Base-by-base conservation (phyloP, 2,797 vertebrate genomes). In the Poecilia velifera region DNA sequence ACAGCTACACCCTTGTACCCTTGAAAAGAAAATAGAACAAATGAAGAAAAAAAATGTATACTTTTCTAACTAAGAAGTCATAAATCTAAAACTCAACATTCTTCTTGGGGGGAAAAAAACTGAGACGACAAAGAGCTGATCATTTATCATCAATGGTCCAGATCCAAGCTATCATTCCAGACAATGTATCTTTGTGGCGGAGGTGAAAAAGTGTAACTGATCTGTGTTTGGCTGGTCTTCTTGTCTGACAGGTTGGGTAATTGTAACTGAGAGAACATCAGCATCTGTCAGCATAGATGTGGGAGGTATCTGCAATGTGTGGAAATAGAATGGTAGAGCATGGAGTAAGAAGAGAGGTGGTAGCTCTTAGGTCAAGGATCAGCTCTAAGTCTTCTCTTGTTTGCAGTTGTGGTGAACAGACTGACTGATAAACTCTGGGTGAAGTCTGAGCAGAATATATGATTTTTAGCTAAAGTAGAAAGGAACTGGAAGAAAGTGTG, bases 231-330 rank as follows among this genome's bases (percentile, higher is more conserved):
- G 57, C 71, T 66, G 34, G 53, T 76, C 70, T 13, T 78, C 72
- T 72, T 45, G 77, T 41, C 64, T 73, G 79, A 64, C 57, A 78
- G 76, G 53, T 83, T 80, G 74, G 80, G 79, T 85, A 64, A 87
- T 76, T 79, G 73, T 31, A 55, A 71, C 62, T 55, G 76, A 66
- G 78, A 64, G 57, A 59, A 79, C 81, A 75, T 81, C 72, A 78
- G 80, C 82, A 84, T 87, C 64, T 71, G 85, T 79, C 80, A 70
- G 12, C 43, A 77, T 41, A 71, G 77, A 49, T 76, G 74, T 81
- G 84, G 79, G 83, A 72, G 84, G 82, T 14, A 78, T 74, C 45
- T 16, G 49, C 9, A 45, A 31, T 31, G 49, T 49, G 36, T 46
- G 71, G 36, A 70, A 62, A 43, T 45, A 34, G 51, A 34, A 51